Conservation (phyloP, 1,140 invertebrate species). For the Anoplolepis gracilipes region DNA sequence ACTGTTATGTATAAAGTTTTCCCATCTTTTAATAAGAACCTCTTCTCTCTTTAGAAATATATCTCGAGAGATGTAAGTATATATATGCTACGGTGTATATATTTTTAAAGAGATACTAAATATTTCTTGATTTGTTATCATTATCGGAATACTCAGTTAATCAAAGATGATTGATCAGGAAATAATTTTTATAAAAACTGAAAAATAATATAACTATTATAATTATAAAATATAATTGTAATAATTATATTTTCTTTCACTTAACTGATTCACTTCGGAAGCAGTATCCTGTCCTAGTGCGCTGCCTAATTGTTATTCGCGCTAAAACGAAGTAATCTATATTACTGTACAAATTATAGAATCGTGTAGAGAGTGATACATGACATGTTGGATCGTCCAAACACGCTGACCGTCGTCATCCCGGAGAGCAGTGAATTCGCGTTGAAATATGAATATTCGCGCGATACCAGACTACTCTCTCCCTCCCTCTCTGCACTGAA, state of each 20-base stretch:
- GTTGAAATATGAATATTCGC: conserved; percentile 74
- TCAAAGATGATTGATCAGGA: not conserved
- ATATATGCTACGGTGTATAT: not conserved
- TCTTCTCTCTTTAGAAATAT: not conserved
- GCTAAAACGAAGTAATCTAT: conserved; percentile 32
- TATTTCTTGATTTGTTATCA: not conserved
- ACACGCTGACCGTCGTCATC: conserved; percentile 51
- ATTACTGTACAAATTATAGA: conserved; percentile 52
- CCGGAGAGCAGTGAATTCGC: conserved; percentile 50
- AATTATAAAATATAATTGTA: not conserved
- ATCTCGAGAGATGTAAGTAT: not conserved
- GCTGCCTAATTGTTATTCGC: not conserved
- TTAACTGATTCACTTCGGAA: not conserved
- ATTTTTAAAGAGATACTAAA: not conserved
- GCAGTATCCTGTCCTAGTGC: not conserved
- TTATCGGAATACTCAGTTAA: not conserved
- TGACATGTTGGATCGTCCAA: conserved; percentile 46
- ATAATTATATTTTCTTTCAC: too few relatives aligned
- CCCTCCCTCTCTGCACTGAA: not conserved
- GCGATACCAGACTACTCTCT: conserved; percentile 27
- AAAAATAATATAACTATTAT: too few relatives aligned
- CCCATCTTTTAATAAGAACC: not conserved
- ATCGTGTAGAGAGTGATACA: conserved; percentile 46
- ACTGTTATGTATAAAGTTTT: not conserved
- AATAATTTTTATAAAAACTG: not conserved